These are phyloP conservation scores for Bimastos eiseni DNA, from an alignment of 2,888 invertebrate genomes.

Conservation along the genomic window DNA sequence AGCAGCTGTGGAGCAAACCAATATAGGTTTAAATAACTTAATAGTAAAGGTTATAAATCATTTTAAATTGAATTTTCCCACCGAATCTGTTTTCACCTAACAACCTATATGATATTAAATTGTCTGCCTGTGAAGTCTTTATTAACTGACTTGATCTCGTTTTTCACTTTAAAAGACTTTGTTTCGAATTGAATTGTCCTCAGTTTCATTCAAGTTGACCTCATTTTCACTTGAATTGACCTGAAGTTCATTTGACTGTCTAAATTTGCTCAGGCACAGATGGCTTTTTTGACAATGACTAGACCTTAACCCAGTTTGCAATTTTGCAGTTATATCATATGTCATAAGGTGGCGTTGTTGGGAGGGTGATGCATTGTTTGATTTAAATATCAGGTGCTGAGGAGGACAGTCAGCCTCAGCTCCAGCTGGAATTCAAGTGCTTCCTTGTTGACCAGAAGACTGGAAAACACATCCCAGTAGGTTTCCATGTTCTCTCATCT, in stretches of 20 bases:
- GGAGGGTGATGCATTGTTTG: background rate
- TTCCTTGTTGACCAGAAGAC: slow-evolving; percentile 87
- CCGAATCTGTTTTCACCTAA: no score
- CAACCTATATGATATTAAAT: background rate
- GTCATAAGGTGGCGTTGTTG: background rate
- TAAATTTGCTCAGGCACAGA: background rate
- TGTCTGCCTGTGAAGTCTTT: background rate
- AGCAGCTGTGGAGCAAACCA: no score
- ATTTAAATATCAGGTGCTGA: slow-evolving; percentile 8
- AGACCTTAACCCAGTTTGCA: background rate
- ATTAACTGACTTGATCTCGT: background rate
- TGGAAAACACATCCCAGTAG: slow-evolving; percentile 78
- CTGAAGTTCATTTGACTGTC: background rate
- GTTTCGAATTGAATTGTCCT: background rate
- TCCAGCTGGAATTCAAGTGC: slow-evolving; percentile 88
- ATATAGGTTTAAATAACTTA: no score
- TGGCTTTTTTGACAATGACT: background rate
- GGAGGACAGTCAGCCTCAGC: slow-evolving; percentile 71
- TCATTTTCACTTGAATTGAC: background rate
- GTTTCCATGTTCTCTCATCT: slow-evolving; percentile 26
- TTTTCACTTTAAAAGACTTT: background rate
- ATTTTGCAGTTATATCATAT: background rate
- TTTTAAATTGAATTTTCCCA: no score
- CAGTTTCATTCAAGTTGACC: background rate
- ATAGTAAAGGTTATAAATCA: no score